Percentiles rank a stretch among this genome's conserved stretches.
Evolutionary conservation across 37 sponge, comb jelly and placozoan genomes (phyloP).

Genomic region (Axinella damicornis): DNA sequence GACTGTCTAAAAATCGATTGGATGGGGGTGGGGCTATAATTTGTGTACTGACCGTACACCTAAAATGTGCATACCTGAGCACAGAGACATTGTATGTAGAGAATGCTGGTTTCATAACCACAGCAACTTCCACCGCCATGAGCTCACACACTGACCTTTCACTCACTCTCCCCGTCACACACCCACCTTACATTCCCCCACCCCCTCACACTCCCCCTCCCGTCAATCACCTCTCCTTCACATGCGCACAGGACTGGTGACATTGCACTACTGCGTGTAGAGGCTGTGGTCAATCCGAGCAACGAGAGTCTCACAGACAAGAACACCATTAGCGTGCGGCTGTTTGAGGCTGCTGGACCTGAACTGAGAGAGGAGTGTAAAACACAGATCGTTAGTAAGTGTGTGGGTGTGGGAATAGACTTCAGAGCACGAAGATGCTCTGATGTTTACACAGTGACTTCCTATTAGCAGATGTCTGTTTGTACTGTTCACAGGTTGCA

Average conservation of each 20-base stretch:
- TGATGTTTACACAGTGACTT: too few relatives aligned
- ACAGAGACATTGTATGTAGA: too few relatives aligned
- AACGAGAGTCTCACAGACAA: constrained; percentile 87
- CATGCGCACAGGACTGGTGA: constrained; percentile 72
- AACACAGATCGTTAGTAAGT: constrained; percentile 71
- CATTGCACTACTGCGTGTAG: constrained; percentile 57
- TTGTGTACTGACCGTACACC: background rate
- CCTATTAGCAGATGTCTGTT: background rate
- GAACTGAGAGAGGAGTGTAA: constrained; percentile 71
- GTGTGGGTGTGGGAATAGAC: background rate
- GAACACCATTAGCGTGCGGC: constrained; percentile 61
- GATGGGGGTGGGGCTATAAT: constrained; percentile 1
- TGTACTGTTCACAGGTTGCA: constrained; percentile 48
- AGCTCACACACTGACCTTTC: background rate
- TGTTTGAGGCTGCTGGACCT: constrained; percentile 81
- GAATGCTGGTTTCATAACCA: too few relatives aligned
- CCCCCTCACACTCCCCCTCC: background rate
- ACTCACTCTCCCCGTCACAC: background rate
- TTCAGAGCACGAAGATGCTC: too few relatives aligned
- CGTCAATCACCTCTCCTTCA: background rate
- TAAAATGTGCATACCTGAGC: too few relatives aligned
- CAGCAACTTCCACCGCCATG: too few relatives aligned
- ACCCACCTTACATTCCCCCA: background rate
- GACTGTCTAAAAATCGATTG: too few relatives aligned
- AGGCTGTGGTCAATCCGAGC: constrained; percentile 83